phyloP scores from a whole-genome alignment of 2,888 invertebrate species.

The Oeneis ivallda region DNA sequence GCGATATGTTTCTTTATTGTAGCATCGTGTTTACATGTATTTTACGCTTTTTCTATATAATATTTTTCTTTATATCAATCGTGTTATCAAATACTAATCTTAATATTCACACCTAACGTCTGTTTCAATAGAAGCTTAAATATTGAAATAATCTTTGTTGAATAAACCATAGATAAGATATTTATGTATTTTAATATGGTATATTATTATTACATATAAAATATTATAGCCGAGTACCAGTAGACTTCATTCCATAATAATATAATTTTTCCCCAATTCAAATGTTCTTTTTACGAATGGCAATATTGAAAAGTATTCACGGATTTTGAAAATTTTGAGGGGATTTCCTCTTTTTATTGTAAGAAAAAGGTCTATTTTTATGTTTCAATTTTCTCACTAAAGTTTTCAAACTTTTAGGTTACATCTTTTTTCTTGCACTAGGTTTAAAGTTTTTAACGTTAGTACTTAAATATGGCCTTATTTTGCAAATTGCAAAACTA shows the following conservation, averaged over 20 bases:
- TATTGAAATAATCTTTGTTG: too few relatives aligned
- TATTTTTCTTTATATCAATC: slow-evolving; percentile 57
- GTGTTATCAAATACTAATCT: slow-evolving; percentile 79
- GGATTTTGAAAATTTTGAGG: not conserved
- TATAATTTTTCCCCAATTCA: not conserved
- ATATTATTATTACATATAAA: too few relatives aligned
- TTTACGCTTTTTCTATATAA: slow-evolving; percentile 56
- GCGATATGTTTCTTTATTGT: slow-evolving; percentile 81
- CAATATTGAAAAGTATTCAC: not conserved
- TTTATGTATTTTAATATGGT: too few relatives aligned
- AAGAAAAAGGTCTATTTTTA: too few relatives aligned
- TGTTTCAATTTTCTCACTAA: too few relatives aligned
- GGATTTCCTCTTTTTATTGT: not conserved
- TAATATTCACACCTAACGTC: slow-evolving; percentile 67
- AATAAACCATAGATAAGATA: too few relatives aligned
- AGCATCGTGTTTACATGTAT: slow-evolving; percentile 66
- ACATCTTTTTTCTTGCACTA: too few relatives aligned
- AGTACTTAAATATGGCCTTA: too few relatives aligned
- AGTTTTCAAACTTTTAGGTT: too few relatives aligned
- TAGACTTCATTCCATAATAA: not conserved
- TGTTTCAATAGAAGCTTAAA: slow-evolving; percentile 6
- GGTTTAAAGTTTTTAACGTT: too few relatives aligned
- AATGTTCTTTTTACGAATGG: not conserved
- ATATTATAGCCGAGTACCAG: too few relatives aligned
- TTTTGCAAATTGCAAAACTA: too few relatives aligned